Evolutionary conservation across 2,888 invertebrate genomes (phyloP).

Genomic region (Torymus auratus): DNA sequence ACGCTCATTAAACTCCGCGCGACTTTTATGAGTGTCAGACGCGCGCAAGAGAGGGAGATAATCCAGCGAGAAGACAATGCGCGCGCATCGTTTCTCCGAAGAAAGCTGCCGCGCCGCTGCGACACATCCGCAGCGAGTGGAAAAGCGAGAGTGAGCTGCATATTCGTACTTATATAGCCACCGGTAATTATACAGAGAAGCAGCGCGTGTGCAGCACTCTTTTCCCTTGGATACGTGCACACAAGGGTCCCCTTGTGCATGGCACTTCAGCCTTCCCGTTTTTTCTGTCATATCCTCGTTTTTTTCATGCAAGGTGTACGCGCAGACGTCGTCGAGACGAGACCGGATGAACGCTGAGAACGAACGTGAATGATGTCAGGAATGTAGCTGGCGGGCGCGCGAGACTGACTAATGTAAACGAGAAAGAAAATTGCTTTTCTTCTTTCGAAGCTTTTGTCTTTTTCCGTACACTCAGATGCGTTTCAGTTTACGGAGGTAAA

Average conservation of each 20-base stretch:
- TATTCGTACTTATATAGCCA: too few relatives aligned
- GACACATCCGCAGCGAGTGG: conserved; percentile 12
- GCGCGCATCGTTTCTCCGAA: conserved; percentile 5
- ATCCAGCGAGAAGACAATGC: neutral
- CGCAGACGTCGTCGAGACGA: too few relatives aligned
- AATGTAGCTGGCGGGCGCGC: too few relatives aligned
- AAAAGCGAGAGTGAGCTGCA: conserved; percentile 44
- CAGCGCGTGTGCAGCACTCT: conserved; percentile 12
- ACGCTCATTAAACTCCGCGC: neutral
- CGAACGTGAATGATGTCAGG: too few relatives aligned
- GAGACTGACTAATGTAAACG: too few relatives aligned
- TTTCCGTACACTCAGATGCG: too few relatives aligned
- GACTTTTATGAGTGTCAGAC: conserved; percentile 5
- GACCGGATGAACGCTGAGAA: too few relatives aligned
- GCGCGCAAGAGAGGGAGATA: neutral
- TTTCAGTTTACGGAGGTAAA: too few relatives aligned
- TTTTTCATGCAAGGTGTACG: too few relatives aligned
- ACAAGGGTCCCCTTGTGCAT: conserved; percentile 4
- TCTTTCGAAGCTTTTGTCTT: too few relatives aligned
- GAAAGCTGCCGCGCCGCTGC: conserved; percentile 6
- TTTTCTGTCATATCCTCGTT: neutral
- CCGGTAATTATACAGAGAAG: conserved; percentile 57
- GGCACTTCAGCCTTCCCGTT: neutral
- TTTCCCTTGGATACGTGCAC: neutral
- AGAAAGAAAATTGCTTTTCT: too few relatives aligned